phyloP scores from a whole-genome alignment of 2,113 vertebrate genomes.

The Himantopus leucocephalus region DNA sequence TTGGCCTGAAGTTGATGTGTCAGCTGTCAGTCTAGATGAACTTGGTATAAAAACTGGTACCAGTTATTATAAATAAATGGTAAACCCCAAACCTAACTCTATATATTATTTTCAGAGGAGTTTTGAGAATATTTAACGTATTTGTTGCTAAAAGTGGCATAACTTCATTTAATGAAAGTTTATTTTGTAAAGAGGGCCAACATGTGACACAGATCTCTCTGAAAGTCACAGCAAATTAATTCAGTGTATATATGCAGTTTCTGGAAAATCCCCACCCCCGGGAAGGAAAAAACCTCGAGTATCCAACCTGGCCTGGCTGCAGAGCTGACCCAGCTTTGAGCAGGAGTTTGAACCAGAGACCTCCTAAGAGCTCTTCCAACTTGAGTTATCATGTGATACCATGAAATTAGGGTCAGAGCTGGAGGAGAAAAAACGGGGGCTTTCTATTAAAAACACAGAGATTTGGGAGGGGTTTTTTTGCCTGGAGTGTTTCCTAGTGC shows the following conservation, averaged over 20 bases:
- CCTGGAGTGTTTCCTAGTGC: neutral
- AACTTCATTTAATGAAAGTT: neutral
- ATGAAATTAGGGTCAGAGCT: neutral
- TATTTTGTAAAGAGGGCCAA: neutral
- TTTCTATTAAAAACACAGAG: neutral
- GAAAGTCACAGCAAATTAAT: neutral
- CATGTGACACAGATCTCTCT: neutral
- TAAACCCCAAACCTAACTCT: neutral
- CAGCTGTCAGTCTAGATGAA: constrained; percentile 53
- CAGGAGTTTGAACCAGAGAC: neutral
- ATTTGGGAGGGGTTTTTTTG: neutral
- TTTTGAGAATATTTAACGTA: neutral
- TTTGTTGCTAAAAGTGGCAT: neutral
- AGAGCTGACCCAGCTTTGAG: neutral
- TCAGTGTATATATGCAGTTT: neutral
- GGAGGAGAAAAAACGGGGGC: neutral
- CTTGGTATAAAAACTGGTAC: neutral
- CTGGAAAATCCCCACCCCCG: neutral
- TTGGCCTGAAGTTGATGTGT: constrained; percentile 47
- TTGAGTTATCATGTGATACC: neutral
- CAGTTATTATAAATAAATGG: neutral
- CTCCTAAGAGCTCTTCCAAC: neutral
- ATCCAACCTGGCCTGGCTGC: neutral
- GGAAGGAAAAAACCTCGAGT: neutral
- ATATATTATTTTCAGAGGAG: neutral